Evolutionary conservation across 2,888 invertebrate genomes (phyloP), one percentile per base, ranked within the genome.

Genomic region (Flexamia atlantica): DNA sequence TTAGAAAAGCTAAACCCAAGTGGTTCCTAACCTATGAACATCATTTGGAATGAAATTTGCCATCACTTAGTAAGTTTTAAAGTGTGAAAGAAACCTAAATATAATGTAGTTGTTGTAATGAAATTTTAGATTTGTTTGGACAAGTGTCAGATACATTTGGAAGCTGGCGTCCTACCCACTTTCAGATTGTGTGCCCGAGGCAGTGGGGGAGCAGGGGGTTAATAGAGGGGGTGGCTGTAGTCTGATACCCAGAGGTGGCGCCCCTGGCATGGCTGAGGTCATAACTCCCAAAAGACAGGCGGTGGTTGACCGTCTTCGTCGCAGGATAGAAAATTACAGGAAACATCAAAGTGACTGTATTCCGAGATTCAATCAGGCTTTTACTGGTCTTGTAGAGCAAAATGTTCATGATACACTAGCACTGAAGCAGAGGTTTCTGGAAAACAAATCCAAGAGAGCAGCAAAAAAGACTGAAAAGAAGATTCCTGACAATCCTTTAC

Each of bases 321-420:
- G 97, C 86, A 94, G 98, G 89, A 95, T 98, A 90, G 97, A 97
- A 89, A 94, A 93, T 87, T 98, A 98, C 91, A 93, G 98, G 82
- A 93, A 95, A 80, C 94, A 97, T 86, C 97, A 98, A 90, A 95
- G 93, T 87, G 96, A 96, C 89, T 96, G 96, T 90, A 95, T 95
- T 89, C 97, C 97, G 85, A 93, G 97, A 86, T 97, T 96, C 91
- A 97, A 97, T 90, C 96, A 96, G 90, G 95, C 96, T 86, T 96
- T 97, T 90, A 96, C 93, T 89, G 96, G 96, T 57, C 93, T 96
- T 85, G 96, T 96, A 91, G 97, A 98, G 89, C 97, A 97, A 90
- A 97, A 98, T 90, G 94, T 96, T 88, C 94, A 97, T 91, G 97
- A 98, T 90, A 97, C 98, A 50, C 92, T 95, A 87, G 94, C 96